These are phyloP conservation scores for Conopomorpha cramerella DNA, from an alignment of 1,140 invertebrate genomes.

Conservation along the genomic window DNA sequence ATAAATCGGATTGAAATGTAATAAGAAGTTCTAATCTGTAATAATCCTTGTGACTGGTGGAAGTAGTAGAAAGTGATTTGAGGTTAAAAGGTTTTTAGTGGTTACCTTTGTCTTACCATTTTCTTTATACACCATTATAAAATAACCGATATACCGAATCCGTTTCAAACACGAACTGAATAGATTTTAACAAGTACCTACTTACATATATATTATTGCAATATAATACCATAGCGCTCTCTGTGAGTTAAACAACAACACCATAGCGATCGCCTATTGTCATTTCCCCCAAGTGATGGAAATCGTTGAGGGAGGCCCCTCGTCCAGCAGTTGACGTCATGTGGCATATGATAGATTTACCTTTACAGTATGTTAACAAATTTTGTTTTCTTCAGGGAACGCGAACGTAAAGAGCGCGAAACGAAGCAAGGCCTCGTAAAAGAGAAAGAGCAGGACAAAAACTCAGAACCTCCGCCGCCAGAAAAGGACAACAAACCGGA, in stretches of 20 bases:
- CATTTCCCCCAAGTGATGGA: no score
- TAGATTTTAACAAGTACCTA: no score
- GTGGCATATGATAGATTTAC: not conserved
- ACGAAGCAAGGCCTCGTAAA: not conserved
- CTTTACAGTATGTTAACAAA: not conserved
- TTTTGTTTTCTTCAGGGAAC: not conserved
- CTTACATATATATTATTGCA: no score
- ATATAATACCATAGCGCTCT: no score
- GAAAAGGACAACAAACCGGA: not conserved
- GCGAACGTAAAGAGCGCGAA: not conserved
- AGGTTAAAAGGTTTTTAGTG: not conserved
- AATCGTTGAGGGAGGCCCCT: no score
- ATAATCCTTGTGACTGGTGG: not conserved
- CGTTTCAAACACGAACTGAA: no score
- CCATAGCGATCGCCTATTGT: no score
- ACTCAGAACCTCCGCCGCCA: not conserved
- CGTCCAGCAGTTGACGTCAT: no score
- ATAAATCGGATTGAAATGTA: not conserved
- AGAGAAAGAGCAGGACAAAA: not conserved
- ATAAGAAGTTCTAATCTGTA: not conserved
- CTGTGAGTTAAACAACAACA: no score
- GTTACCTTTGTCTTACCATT: no score
- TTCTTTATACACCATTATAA: no score
- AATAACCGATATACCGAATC: no score
- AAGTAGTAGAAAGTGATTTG: not conserved